Evolutionary conservation across 2,113 vertebrate species (phyloP).

Genomic region (Engystomops pustulosus): DNA sequence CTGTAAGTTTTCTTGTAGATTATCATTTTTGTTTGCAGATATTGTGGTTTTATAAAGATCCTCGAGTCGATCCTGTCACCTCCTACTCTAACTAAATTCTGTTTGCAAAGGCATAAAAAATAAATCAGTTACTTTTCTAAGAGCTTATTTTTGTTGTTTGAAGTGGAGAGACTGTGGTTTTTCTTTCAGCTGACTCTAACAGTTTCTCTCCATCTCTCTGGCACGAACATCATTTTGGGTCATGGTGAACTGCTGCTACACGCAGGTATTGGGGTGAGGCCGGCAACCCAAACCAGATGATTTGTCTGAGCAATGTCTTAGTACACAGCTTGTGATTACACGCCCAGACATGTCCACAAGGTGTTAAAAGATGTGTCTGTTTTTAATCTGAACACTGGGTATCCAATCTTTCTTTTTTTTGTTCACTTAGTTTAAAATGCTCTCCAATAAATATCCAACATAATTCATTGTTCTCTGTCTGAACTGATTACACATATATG

Average conservation of each 20-base stretch:
- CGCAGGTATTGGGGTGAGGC: background rate
- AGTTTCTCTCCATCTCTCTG: constrained; percentile 20
- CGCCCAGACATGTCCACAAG: background rate
- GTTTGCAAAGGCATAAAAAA: constrained; percentile 24
- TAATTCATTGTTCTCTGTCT: constrained; percentile 42
- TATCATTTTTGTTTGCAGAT: constrained; percentile 2
- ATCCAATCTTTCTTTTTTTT: background rate
- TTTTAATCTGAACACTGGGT: background rate
- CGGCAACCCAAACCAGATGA: background rate
- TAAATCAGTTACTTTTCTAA: constrained; percentile 25
- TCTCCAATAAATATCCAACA: background rate
- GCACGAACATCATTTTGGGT: constrained; percentile 13
- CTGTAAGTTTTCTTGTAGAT: background rate
- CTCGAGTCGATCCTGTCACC: background rate
- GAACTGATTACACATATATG: background rate
- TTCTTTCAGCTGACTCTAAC: constrained; percentile 55
- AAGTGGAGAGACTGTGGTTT: constrained; percentile 54
- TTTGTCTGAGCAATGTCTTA: constrained; percentile 3
- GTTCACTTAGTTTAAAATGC: background rate
- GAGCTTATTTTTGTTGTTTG: constrained; percentile 46
- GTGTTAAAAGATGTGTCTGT: background rate
- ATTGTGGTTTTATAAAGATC: constrained; percentile 27
- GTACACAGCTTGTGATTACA: background rate
- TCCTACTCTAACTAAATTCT: constrained; percentile 45
- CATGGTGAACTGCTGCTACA: constrained; percentile 40